These are phyloP conservation scores for Ctenodactylus gundi DNA, from an alignment of 2,113 vertebrate species.

Conservation along the genomic window DNA sequence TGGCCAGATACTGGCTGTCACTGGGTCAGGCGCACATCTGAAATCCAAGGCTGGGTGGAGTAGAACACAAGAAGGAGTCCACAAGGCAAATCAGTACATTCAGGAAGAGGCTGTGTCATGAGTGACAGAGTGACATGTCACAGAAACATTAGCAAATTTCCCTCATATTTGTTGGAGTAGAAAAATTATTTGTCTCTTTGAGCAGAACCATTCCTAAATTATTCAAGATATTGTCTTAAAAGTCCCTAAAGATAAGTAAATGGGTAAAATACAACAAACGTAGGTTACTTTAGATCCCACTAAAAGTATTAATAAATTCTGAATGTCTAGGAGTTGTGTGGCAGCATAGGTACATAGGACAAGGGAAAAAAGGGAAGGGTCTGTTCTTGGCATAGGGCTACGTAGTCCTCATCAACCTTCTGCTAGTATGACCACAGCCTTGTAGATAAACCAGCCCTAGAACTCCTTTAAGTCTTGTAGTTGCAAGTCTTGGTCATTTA, in stretches of 20 bases:
- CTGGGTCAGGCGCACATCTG: not conserved
- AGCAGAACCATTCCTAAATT: not conserved
- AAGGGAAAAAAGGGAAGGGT: not conserved
- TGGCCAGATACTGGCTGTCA: not conserved
- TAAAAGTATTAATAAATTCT: not conserved
- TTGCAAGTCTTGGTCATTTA: not conserved
- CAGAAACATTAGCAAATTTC: not conserved
- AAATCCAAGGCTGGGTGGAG: not conserved
- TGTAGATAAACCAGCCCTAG: not conserved
- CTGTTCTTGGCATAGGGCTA: not conserved
- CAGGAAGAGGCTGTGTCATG: not conserved
- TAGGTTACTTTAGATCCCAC: not conserved
- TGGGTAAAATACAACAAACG: not conserved
- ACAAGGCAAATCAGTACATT: not conserved
- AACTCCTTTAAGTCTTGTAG: not conserved
- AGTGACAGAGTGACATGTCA: not conserved
- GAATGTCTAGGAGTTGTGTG: not conserved
- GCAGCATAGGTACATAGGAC: not conserved
- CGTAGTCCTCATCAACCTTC: not conserved
- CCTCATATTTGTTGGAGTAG: not conserved
- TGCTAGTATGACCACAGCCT: not conserved
- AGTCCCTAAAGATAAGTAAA: not conserved
- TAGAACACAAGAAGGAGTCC: not conserved
- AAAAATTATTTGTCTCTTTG: not conserved
- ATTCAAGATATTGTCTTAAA: not conserved